Base-by-base conservation (phyloP, 1,140 invertebrate genomes). In the Pseudoatta argentina region DNA sequence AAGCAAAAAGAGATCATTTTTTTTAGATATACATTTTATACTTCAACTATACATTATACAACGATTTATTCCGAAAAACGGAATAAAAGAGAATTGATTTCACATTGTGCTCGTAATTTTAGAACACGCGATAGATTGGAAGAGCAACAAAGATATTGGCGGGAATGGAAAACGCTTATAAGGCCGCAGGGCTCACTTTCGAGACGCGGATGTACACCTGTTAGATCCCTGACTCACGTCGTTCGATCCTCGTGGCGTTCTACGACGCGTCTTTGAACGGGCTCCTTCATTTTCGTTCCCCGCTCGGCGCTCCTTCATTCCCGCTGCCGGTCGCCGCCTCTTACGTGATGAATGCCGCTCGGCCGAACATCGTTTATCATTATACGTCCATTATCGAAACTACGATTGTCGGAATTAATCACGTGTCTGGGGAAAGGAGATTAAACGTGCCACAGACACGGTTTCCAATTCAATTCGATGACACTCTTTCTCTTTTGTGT, bases 381-480 rank as follows among this genome's bases (percentile, higher is more conserved):
- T 89, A 89, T 76, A 89, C 72, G 72, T 24, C 88, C 71, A 89
- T 89, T 89, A 87, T 89, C 77, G 59, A 63, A 71, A 30, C 63
- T 87, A 72, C 81, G 75, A 89, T 89, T 90, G 90, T 82, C 85
- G 78, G 39, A 64, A 91, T 91, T 88, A 83, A 91, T 89, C 83
- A 82, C 85, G 24, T 21, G 66, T 12, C 61, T 24, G 53, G 73
- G 72, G 86, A 86, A 87, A 89, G 87, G 69, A 73, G 90, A 82
- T 67, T 83, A 86, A 87, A 69, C 64, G 63, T 12, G 21, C 27
- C 53, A 21, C 27, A 34, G 81, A 82, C 55, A 55, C 63, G 30
- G 39, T 86, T 85, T 82, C 76, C 61, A 39, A 27, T 21, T 64
- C 63, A 27, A 78, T 78, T 34, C 12, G 14, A 12, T 12, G 18